phyloP scores from a whole-genome alignment of 2,888 invertebrate species.

The Phragmatobia fuliginosa region DNA sequence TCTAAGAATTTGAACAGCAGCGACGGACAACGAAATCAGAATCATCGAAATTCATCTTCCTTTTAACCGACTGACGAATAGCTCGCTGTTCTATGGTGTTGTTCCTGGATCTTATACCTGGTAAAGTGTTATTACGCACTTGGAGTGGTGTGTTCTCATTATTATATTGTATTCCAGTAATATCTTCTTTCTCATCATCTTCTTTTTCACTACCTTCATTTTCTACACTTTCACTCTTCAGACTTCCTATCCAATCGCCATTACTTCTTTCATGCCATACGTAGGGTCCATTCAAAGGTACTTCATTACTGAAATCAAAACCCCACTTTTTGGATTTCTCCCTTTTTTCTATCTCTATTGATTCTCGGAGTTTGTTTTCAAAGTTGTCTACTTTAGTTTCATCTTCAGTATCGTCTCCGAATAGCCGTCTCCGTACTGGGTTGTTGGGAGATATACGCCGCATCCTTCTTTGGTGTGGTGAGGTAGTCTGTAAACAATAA shows the following conservation, averaged over 20 bases:
- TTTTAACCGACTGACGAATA: conserved; percentile 49
- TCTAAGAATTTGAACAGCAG: conserved; percentile 1
- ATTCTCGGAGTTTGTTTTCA: conserved; percentile 65
- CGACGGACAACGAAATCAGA: neutral
- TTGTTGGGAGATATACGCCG: conserved; percentile 59
- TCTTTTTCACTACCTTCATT: neutral
- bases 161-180: conserved; percentile 40
- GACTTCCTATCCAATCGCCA: conserved; percentile 58
- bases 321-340: conserved; percentile 81
- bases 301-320: conserved; percentile 85
- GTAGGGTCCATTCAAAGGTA: conserved; percentile 74
- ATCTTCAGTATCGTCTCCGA: conserved; percentile 59
- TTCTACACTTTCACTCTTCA: conserved; percentile 4
- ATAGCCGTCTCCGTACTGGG: conserved; percentile 74
- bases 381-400: conserved; percentile 66
- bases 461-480: conserved; percentile 62
- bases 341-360: conserved; percentile 48
- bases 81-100: conserved; percentile 35
- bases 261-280: conserved; percentile 73
- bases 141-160: conserved; percentile 66
- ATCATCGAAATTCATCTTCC: conserved; percentile 55
- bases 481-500: conserved; percentile 66
- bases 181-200: neutral
- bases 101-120: neutral
- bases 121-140: conserved; percentile 39